Base-by-base conservation (phyloP, 2,797 vertebrate species). In the Microhierax caerulescens region DNA sequence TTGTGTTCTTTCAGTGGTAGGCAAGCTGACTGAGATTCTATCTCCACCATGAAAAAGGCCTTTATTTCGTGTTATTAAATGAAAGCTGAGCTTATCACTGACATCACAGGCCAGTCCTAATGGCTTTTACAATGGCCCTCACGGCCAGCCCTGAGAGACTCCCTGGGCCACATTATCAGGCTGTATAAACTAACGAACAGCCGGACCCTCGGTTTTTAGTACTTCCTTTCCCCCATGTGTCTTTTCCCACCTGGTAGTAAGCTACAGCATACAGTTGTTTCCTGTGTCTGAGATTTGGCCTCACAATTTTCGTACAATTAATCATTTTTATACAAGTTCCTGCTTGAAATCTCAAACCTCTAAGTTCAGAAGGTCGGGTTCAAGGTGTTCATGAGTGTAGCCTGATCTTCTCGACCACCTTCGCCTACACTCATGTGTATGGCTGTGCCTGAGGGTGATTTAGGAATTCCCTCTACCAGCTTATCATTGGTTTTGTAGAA, bases 1-100 rank as follows among this genome's bases (percentile, higher is more conserved):
- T 96, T 92, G 70, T 57, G 96, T 94, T 94, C 78, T 72, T 85
- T 57, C 78, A 89, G 13, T 57, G 39, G 7, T 45, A 61, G 57
- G 70, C 25, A 70, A 89, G 19, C 43, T 70, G 59, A 32, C 76
- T 73, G 85, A 90, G 83, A 90, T 91, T 89, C 86, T 90, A 80
- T 94, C 88, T 92, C 45, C 30, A 57, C 51, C 81, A 77, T 75
- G 84, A 93, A 95, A 94, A 96, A 91, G 75, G 18, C 60, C 86
- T 89, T 94, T 93, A 96, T 94, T 96, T 93, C 88, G 45, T 84
- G 57, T 96, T 96, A 96, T 93, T 96, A 95, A 95, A 96, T 84
- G 94, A 95, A 96, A 97, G 32, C 75, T 83, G 93, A 97, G 90
- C 92, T 93, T 97, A 97, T 95, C 86, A 77, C 60, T 95, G 75